Percentiles rank a stretch among this genome's conserved stretches.
These are phyloP conservation scores for Phasianus colchicus DNA, from an alignment of 2,113 vertebrate genomes.

Conservation along the genomic window DNA sequence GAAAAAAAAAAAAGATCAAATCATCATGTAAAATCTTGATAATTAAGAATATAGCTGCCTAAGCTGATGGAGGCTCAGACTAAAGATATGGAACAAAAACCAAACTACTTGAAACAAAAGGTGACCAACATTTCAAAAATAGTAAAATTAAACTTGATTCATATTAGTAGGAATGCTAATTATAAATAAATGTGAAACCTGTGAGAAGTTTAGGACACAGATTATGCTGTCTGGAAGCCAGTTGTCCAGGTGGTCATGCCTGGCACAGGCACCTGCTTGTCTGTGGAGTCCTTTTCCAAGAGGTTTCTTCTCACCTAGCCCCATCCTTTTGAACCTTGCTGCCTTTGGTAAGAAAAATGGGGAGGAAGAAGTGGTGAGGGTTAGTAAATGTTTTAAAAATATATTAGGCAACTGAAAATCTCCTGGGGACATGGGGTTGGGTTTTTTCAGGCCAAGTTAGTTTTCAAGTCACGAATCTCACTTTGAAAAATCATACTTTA, in stretches of 20 bases:
- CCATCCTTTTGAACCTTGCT: neutral
- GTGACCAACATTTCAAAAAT: neutral
- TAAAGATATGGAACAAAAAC: neutral
- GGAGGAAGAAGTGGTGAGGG: neutral
- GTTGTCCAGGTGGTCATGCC: neutral
- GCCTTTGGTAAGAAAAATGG: neutral
- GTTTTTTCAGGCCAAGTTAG: neutral
- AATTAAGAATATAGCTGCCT: neutral
- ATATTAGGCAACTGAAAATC: constrained; percentile 21
- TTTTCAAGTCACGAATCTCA: constrained; percentile 43
- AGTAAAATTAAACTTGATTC: accelerated
- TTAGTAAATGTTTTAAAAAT: constrained; percentile 33
- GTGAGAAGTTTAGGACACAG: neutral
- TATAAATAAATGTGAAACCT: neutral
- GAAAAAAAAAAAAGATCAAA: neutral
- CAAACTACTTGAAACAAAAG: neutral
- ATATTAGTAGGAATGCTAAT: neutral
- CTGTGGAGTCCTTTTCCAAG: neutral
- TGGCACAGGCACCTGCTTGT: neutral
- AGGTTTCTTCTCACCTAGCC: neutral
- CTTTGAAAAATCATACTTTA: constrained; percentile 45
- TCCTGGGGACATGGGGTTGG: neutral
- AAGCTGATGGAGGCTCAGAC: neutral
- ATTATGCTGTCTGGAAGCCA: neutral
- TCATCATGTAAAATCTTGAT: neutral